Evolutionary conservation across 2,797 vertebrate species (phyloP), one percentile per base, ranked within the genome.

Genomic region (Darevskia nairensis): DNA sequence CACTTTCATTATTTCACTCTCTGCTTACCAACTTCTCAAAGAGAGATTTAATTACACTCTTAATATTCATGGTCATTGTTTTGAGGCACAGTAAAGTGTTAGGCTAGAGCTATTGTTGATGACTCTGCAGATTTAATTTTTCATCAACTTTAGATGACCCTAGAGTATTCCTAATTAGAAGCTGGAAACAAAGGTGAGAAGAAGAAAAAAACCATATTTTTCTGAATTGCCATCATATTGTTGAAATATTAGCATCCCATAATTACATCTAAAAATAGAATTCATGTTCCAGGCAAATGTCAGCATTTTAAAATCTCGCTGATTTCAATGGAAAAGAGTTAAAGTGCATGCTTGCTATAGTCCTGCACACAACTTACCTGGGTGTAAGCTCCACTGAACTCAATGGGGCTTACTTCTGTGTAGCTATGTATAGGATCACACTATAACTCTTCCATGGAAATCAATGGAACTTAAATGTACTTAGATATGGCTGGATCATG

Each of bases 211-310:
- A 59, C 84, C 35, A 15, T 86, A 88, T 39, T 94, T 88, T 88
- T 87, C 83, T 93, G 92, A 92, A 93, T 27, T 92, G 81, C 86
- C 88, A 94, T 72, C 89, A 90, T 50, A 5, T 85, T 92, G 92
- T 90, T 88, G 92, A 93, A 91, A 93, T 92, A 94, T 93, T 94
- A 91, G 35, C 91, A 95, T 96, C 95, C 95, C 94, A 96, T 95
- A 96, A 95, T 93, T 93, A 96, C 93, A 96, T 93, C 91, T 96
- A 95, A 95, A 92, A 80, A 72, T 39, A 76, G 21, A 66, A 23
- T 74, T 72, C 66, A 76, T 8, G 29, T 75, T 68, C 71, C 6
- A 76, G 27, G 59, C 15, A 91, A 87, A 27, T 69, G 27, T 25
- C 17, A 76, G 32, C n/a, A 35, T 78, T 88, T 69, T 84, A 21